Percentiles rank a stretch among this genome's conserved stretches.
Evolutionary conservation across 2,888 invertebrate species (phyloP).

Genomic region (Trissonchulus sp.): DNA sequence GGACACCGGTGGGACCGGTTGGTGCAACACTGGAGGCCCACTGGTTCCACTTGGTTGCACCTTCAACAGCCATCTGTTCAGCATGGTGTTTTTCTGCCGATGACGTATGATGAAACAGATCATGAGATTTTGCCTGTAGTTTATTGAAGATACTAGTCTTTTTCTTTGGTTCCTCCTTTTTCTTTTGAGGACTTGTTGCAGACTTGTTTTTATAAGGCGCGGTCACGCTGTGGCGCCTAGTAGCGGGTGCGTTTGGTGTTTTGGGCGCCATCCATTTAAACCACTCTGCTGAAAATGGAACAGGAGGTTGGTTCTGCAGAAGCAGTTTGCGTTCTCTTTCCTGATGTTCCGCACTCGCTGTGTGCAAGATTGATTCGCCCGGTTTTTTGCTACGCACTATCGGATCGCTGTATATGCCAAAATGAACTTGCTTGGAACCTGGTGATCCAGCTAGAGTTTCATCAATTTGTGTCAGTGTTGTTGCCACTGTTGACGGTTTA

Average conservation of each 20-base stretch:
- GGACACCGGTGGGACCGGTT: background rate
- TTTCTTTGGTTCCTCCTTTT: background rate
- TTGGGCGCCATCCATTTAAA: background rate
- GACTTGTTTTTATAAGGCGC: background rate
- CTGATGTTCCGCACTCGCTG: no score
- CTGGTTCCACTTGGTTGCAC: background rate
- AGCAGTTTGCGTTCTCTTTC: background rate
- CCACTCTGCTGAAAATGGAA: background rate
- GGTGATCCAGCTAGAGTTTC: no score
- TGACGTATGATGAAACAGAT: no score
- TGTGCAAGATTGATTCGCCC: no score
- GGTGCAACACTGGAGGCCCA: background rate
- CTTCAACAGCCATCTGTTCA: background rate
- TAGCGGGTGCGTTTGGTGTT: background rate
- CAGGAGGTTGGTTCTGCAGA: background rate
- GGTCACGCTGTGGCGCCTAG: background rate
- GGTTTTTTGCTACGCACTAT: no score
- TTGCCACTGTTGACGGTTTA: no score
- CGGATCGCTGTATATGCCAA: no score
- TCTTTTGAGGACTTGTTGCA: background rate
- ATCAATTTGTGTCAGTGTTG: no score
- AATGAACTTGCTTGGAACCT: no score
- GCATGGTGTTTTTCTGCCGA: background rate
- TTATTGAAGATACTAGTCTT: background rate
- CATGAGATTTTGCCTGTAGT: no score